These are phyloP conservation scores for Argyresthia goedartella DNA, from an alignment of 2,888 invertebrate species.

Conservation along the genomic window DNA sequence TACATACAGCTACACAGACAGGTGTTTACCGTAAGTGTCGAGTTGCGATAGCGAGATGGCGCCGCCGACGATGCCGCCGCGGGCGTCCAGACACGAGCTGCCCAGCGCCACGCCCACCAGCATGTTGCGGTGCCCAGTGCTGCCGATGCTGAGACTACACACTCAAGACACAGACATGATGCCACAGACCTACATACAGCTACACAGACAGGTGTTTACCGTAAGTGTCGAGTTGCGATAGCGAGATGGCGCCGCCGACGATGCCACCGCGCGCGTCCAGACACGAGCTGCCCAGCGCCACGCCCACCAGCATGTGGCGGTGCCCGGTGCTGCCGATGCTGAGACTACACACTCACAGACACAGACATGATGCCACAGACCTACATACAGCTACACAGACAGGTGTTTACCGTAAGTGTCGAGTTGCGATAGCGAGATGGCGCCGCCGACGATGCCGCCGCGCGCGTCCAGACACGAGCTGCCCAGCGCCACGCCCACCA, in stretches of 20 bases:
- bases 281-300: conserved; percentile 90
- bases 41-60: conserved; percentile 92
- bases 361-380: too few relatives aligned
- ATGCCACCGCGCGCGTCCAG: conserved; percentile 98
- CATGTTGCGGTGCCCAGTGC: conserved; percentile 94
- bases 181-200: too few relatives aligned
- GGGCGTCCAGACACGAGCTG: conserved; percentile 93
- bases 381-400: neutral
- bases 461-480: conserved; percentile 95
- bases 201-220: conserved; percentile 53
- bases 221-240: conserved; percentile 89
- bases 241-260: conserved; percentile 95
- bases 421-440: conserved; percentile 90
- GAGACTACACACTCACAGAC: too few relatives aligned
- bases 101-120: conserved; percentile 89
- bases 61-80: conserved; percentile 98
- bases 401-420: conserved; percentile 78
- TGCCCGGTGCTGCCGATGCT: conserved; percentile 83
- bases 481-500: conserved; percentile 88
- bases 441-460: conserved; percentile 97
- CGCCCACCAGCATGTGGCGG: conserved; percentile 89
- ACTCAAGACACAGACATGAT: too few relatives aligned
- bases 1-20: neutral
- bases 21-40: conserved; percentile 78
- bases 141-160: conserved; percentile 94